phyloP scores from a whole-genome alignment of 2,113 vertebrate genomes.

The Prunella fulvescens region DNA sequence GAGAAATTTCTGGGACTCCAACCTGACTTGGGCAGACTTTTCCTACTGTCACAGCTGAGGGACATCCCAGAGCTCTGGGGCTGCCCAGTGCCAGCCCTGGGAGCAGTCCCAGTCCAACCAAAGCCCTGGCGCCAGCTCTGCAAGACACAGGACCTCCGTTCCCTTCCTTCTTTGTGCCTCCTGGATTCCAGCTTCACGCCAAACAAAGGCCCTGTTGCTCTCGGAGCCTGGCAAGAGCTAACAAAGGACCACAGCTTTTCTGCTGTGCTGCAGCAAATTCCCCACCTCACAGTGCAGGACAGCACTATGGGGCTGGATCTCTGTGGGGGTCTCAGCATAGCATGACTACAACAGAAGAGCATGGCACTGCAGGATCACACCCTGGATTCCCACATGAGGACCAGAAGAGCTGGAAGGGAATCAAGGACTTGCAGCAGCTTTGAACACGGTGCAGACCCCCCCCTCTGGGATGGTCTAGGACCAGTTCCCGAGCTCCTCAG shows the following conservation, averaged over 20 bases:
- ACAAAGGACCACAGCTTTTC: neutral
- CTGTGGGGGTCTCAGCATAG: accelerated
- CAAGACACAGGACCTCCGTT: accelerated
- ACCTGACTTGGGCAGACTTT: accelerated
- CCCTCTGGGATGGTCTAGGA: neutral
- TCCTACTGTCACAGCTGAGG: neutral
- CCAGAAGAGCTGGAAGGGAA: neutral
- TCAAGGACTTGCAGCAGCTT: neutral
- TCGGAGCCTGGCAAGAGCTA: neutral
- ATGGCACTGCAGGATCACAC: accelerated
- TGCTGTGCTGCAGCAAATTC: neutral
- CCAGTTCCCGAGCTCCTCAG: neutral
- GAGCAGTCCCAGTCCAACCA: neutral
- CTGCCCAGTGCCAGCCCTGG: neutral
- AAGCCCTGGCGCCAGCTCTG: neutral
- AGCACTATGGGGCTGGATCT: neutral
- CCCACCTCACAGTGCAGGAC: neutral
- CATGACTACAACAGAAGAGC: accelerated
- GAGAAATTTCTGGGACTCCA: neutral
- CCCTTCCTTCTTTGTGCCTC: slow-evolving; percentile 6
- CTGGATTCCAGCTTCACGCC: neutral
- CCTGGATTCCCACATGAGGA: accelerated
- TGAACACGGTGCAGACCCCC: accelerated
- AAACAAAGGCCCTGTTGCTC: slow-evolving; percentile 19
- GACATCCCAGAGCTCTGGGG: neutral